Conservation (phyloP, 2,888 invertebrate species). For the Zaprionus obscuricornis region DNA sequence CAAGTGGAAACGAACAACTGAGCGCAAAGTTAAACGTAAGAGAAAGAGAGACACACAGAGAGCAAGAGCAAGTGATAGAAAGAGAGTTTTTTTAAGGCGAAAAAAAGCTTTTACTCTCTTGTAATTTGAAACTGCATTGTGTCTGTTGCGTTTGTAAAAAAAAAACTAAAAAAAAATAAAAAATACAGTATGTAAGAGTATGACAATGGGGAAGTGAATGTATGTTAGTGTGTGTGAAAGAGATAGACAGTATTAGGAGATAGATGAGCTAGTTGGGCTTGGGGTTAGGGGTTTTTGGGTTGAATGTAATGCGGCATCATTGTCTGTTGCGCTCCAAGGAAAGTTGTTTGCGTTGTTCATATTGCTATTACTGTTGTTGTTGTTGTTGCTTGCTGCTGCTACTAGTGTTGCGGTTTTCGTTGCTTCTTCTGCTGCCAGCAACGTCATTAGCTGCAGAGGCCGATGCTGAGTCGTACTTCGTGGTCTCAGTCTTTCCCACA, state of each 20-base stretch:
- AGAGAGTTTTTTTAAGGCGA: background rate
- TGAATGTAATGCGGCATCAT: slow-evolving; percentile 49
- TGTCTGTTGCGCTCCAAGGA: slow-evolving; percentile 49
- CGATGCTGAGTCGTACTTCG: slow-evolving; percentile 11
- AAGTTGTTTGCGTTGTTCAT: background rate
- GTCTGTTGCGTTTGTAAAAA: slow-evolving; percentile 46
- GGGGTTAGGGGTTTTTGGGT: slow-evolving; percentile 21
- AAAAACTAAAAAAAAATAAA: slow-evolving; percentile 13
- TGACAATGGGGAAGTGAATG: background rate
- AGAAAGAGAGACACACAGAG: slow-evolving; percentile 17
- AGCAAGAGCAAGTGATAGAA: background rate
- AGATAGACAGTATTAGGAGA: background rate
- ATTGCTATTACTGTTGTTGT: slow-evolving; percentile 8
- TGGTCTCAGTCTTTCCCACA: slow-evolving; percentile 15
- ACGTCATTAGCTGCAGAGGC: slow-evolving; percentile 44
- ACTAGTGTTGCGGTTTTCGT: slow-evolving; percentile 60
- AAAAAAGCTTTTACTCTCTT: slow-evolving; percentile 63
- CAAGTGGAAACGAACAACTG: slow-evolving; percentile 69
- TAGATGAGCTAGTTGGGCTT: slow-evolving; percentile 14
- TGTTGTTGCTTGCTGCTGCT: slow-evolving; percentile 10
- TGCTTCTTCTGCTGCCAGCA: slow-evolving; percentile 43
- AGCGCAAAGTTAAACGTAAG: slow-evolving; percentile 21
- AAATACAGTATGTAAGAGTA: too few relatives aligned
- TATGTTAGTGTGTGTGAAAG: background rate
- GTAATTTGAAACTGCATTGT: slow-evolving; percentile 62